Base-by-base conservation (phyloP, 2,797 vertebrate genomes). In the Sciurus vulgaris region DNA sequence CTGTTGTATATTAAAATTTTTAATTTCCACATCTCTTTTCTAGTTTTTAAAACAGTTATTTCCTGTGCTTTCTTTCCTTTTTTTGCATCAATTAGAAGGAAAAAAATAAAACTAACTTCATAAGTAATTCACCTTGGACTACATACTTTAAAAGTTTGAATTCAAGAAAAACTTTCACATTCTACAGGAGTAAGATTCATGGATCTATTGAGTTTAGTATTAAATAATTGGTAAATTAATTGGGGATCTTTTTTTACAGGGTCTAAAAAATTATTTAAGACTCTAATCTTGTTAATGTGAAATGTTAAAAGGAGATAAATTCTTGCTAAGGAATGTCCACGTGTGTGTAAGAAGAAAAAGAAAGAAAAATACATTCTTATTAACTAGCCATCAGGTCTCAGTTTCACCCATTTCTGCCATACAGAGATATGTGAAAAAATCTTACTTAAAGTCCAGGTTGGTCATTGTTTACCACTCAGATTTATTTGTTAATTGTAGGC, bases 1-100 rank as follows among this genome's bases (percentile, higher is more conserved):
- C 10, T 17, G 84, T 73, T 65, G 0, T 35, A 77, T 63, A 54
- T 78, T 92, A 88, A 73, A 35, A 85, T 81, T 91, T 89, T 94
- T 86, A 41, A 61, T 83, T 89, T 74, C 73, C 26, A 24, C 63
- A 33, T 84, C 41, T 12, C 38, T 92, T 89, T 88, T 91, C 51
- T 90, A 54, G 24, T 95, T 96, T 96, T 94, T 91, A 89, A 89
- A 67, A 56, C 38, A 76, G 12, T 81, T 86, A 72, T 89, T 96
- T 81, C 10, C 35, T 67, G 0, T 87, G 5, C 15, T 92, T 81
- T 63, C 83, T 82, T 41, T 93, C 51, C 91, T 13, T 51, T 51
- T 56, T 87, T 83, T 35, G 41, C 44, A 33, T 84, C 17, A 49
- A 69, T 82, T 82, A 92, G 86, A 89, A 86, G 30, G 17, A n/a